Conservation (phyloP, 23 tunicate genomes). For the Aplidium turbinatum region DNA sequence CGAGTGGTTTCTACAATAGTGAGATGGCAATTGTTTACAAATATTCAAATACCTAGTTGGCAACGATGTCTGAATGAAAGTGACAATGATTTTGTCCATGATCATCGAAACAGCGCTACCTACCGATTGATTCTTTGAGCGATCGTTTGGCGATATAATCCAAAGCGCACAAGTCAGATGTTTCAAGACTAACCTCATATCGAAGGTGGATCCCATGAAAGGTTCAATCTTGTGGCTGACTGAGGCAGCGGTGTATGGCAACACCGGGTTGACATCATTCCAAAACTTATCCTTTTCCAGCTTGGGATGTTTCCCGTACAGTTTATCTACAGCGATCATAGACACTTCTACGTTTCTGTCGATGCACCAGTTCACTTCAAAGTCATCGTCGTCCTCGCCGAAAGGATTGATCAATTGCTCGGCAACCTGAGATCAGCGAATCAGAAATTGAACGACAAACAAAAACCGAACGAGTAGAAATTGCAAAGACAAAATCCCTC, state of each 20-base stretch:
- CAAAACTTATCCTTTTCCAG: constrained; percentile 80
- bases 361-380: constrained; percentile 84
- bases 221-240: constrained; percentile 80
- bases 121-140: no score
- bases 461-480: no score
- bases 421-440: constrained; percentile 59
- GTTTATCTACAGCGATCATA: constrained; percentile 67
- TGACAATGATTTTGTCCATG: no score
- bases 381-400: constrained; percentile 97
- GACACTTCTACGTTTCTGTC: constrained; percentile 89
- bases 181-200: constrained; percentile 82
- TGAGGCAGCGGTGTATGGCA: constrained; percentile 82
- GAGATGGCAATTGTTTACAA: no score
- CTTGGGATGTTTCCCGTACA: constrained; percentile 84
- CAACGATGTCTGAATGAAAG: no score
- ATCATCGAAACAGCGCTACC: no score
- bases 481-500: no score
- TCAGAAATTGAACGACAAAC: neutral
- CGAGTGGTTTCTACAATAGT: no score
- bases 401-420: constrained; percentile 94
- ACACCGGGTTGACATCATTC: constrained; percentile 46
- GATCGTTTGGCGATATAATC: no score
- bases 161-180: no score
- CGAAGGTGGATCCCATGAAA: constrained; percentile 86
- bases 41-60: no score